Conservation (phyloP, 2,797 vertebrate genomes). For the Takifugu rubripes region DNA sequence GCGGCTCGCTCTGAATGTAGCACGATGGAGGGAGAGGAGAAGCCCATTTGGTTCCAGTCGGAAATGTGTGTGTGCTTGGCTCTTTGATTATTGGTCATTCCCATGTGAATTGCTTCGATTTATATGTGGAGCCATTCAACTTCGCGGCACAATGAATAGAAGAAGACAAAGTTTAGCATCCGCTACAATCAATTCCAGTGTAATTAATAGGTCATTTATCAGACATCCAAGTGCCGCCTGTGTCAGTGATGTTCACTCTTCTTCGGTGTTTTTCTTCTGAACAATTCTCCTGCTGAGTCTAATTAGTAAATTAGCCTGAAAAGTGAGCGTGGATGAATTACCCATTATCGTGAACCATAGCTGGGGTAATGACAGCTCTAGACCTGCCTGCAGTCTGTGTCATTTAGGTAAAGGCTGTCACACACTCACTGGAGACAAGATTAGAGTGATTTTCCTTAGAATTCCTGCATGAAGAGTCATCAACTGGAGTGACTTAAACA, state of each 20-base stretch:
- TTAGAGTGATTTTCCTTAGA: too few relatives aligned
- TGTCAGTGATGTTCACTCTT: slow-evolving; percentile 9
- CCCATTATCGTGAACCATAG: slow-evolving; percentile 44
- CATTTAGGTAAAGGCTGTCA: slow-evolving; percentile 5
- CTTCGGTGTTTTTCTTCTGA: slow-evolving; percentile 17
- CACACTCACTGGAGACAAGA: too few relatives aligned
- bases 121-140: slow-evolving; percentile 4
- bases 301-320: slow-evolving; percentile 55
- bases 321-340: slow-evolving; percentile 50
- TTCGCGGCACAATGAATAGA: slow-evolving; percentile 10
- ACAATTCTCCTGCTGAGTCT: slow-evolving; percentile 46
- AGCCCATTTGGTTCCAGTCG: too few relatives aligned
- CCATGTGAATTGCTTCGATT: slow-evolving; percentile 6
- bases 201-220: slow-evolving; percentile 46
- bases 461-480: too few relatives aligned
- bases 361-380: slow-evolving; percentile 21
- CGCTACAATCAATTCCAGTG: slow-evolving; percentile 31
- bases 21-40: not conserved
- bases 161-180: slow-evolving; percentile 18
- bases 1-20: slow-evolving; percentile 10
- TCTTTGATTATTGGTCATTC: not conserved
- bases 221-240: slow-evolving; percentile 30
- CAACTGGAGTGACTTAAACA: too few relatives aligned
- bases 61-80: not conserved
- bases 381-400: slow-evolving; percentile 12